Base-by-base conservation (phyloP, 1,140 invertebrate species). In the Pemphigus obesinymphae region DNA sequence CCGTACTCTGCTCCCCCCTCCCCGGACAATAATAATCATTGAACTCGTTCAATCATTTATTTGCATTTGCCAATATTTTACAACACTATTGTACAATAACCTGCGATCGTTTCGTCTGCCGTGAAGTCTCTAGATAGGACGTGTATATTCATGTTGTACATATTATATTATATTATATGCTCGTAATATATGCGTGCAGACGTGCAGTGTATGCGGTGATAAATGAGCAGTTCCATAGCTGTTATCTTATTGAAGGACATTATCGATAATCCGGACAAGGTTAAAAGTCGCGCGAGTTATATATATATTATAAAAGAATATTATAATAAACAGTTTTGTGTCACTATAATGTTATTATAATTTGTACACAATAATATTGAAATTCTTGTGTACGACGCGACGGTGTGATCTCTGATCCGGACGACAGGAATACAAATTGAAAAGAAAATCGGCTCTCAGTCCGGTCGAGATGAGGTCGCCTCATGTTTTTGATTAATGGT, bases 231-330 rank as follows among this genome's bases (percentile, higher is more conserved):
- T 26, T 72, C 8, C 45, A 29, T 72, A n/a, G 26, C 43, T 50
- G 70, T 50, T 73, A 48, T 73, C 70, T 73, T 50, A 50, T 73
- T 48, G 70, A 73, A 48, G 70, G 45, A 13, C 43, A 45, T 73
- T 73, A 50, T 73, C 70, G 70, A 50, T 73, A 48, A 73, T 73
- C 70, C 70, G 70, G 26, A 73, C 70, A 50, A 73, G 70, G 70
- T 73, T 73, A 73, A 72, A 48, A 73, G 70, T 73, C 70, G 43
- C 26, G 17, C 17, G 43, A 23, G 70, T 31, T 50, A 20, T 73
- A 31, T n/a, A n/a, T n/a, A n/a, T n/a, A n/a, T n/a, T n/a, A n/a
- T 26, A 73, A 73, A 73, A 73, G 26, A 73, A 48, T 34, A 26
- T 10, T 10, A 10, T 40, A 40, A 40, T 45, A 70, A 43, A 45